Evolutionary conservation across 1,140 invertebrate genomes (phyloP), one percentile per base, ranked within the genome.

Genomic region (Lordiphosa stackelbergi): DNA sequence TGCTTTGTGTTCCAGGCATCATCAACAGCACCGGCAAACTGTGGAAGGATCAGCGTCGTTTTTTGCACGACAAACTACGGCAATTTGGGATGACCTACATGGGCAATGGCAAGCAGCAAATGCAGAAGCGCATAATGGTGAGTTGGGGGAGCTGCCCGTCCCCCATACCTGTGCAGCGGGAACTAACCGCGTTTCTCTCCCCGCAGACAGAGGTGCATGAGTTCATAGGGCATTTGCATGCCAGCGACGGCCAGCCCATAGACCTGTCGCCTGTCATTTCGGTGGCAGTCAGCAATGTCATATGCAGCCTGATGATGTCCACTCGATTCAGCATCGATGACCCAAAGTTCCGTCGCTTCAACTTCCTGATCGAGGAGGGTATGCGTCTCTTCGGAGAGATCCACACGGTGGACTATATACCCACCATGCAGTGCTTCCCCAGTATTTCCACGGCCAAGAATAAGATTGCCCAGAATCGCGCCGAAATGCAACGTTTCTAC

Each of bases 41-140:
- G 70, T 98, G 97, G 97, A 95, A 96, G 86, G 94, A 95, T 66
- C 95, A 98, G 86, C 90, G 97, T 49, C 91, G 93, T 59, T 98
- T 98, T 89, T 90, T 98, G 9, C 95, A 98, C 72, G 93, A 95
- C 60, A 93, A 95, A 53, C 90, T 98, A 2, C 90, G 96, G 28
- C 92, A 94, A 69, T 96, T 99, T 66, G 97, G 97, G 8, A 96
- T 97, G 93, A 95, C 94, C 53, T 93, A 93, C 81, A 91, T 94
- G 87, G 94, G 93, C 28, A 90, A 90, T 41, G 94, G 94, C 24
- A 94, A 94, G 74, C 92, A 93, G 70, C 90, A 93, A 58, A 94
- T 98, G 92, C 95, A 97, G 87, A 90, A 90, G 11, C 92, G 93
- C 86, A 97, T 98, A 61, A 95, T 94, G 93, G 94, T 94, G 83